Evolutionary conservation across 1,140 invertebrate genomes (phyloP), one percentile per base, ranked within the genome.

Genomic region (Aphidius ervi): DNA sequence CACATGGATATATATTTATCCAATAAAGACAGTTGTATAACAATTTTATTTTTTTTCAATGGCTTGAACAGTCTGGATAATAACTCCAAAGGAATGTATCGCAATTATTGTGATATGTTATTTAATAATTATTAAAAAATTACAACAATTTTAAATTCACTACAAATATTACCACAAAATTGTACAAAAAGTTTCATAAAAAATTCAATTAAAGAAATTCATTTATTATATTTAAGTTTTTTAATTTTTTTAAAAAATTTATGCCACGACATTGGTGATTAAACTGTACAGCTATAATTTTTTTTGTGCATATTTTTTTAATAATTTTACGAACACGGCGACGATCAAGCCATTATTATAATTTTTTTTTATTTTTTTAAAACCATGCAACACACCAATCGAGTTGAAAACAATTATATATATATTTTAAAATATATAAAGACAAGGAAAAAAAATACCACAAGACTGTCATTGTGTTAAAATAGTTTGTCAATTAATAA

Each of bases 41-140:
- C 5, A n/a, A 48, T 10, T 48, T 48, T 31, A 31, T 31, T 31
- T 31, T 31, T 31, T 31, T 31, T 31, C 23, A 31, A 31, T 31
- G 23, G 23, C 23, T 31, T 31, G 45, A 54, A 52, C 48, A 46
- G 58, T 42, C 39, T 55, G 43, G 31, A 56, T 37, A 54, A 62
- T 31, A 58, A 41, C 23, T 53, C 39, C 5, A 61, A 61, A 56
- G 61, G 61, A 58, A 61, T 64, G 59, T 58, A 58, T 58, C 48
- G 53, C 50, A 59, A 59, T 52, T 40, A 56, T 45, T 39, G 49
- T 61, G 63, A 64, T 64, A 64, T 64, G 63, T 61, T 49, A 48
- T 41, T 20, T 50, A 23, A 9, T n/a, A 58, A 58, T n/a, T 9
- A n/a, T 6, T 10, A 45, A 45, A 45, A 3, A n/a, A 46, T 3